Base-by-base conservation (phyloP, 1,140 invertebrate genomes). In the Mamestra configurata region DNA sequence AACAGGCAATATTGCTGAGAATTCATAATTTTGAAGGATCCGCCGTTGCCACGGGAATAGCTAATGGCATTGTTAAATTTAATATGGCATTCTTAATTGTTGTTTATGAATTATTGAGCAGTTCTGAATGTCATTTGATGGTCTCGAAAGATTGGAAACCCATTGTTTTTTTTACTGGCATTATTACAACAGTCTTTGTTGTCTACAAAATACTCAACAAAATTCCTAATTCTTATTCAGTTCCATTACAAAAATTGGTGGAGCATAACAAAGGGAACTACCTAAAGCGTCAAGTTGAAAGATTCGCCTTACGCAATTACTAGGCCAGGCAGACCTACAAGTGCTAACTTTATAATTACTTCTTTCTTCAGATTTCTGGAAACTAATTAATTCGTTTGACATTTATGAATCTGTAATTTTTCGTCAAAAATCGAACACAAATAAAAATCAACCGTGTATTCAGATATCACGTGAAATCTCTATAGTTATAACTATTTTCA, bases 1-100 rank as follows among this genome's bases (percentile, higher is more conserved):
- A 68, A 49, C 64, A 68, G 40, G 40, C 40, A 24, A 68, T 40
- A 64, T 64, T 68, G 64, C 64, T 40, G 40, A 68, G 40, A 18
- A 68, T 24, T 49, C 40, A 68, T 68, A 68, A 68, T 68, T 68
- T 31, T 68, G 64, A 68, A 68, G 40, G 64, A 49, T 7, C 13
- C 27, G 57, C 7, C 59, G 31, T 66, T 22, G 37, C 37, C 37
- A 46, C 37, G 18, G 20, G 37, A 68, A 49, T 13, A 43, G 20
- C 37, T 43, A 43, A 46, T 68, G 27, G 64, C 40, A 68, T 46
- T 49, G 18, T 68, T 68, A 11, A 68, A 68, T 68, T 40, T 66
- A 27, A 43, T 66, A 49, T 24, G 40, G 22, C 18, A 68, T 68
- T 15, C 64, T 68, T 46, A 40, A 68, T 68, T 68, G 59, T 64